Percentiles rank a stretch among this genome's conserved stretches.
phyloP scores from a whole-genome alignment of 2,797 vertebrate genomes.

The Myiothlypis chrysogaster region DNA sequence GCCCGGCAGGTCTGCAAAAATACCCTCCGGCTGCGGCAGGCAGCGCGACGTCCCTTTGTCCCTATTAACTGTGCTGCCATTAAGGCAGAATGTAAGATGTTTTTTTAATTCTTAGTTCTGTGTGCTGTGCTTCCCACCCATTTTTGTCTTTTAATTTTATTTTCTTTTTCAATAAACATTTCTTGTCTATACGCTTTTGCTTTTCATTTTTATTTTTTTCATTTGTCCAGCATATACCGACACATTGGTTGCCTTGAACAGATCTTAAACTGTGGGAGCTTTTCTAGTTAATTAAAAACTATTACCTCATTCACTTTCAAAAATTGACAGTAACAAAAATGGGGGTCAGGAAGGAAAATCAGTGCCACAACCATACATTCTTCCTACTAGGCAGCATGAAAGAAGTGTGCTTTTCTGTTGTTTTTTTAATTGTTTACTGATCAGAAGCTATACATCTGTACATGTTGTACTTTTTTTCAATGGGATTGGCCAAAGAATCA shows the following conservation, averaged over 20 bases:
- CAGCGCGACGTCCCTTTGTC: slow-evolving; percentile 95
- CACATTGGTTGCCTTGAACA: background rate
- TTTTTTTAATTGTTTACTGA: background rate
- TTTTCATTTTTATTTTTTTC: slow-evolving; percentile 68
- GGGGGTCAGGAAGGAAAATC: background rate
- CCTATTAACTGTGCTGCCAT: slow-evolving; percentile 99
- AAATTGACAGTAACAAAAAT: background rate
- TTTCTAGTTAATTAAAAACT: background rate
- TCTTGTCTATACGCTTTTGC: slow-evolving; percentile 87
- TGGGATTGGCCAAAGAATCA: background rate
- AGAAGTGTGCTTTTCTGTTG: background rate
- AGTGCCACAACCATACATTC: background rate
- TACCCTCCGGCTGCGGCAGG: slow-evolving; percentile 93
- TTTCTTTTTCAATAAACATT: slow-evolving; percentile 99
- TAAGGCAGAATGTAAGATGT: slow-evolving; percentile 99
- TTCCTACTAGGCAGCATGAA: background rate
- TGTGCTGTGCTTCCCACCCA: slow-evolving; percentile 74
- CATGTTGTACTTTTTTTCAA: background rate
- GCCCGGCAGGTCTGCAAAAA: slow-evolving; percentile 98
- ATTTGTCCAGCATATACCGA: slow-evolving; percentile 49
- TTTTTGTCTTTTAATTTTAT: slow-evolving; percentile 82
- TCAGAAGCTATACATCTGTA: background rate
- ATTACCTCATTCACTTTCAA: background rate
- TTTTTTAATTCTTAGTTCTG: slow-evolving; percentile 97
- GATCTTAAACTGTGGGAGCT: background rate